Conservation (phyloP, 2,797 vertebrate genomes). For the Iguana delicatissima region DNA sequence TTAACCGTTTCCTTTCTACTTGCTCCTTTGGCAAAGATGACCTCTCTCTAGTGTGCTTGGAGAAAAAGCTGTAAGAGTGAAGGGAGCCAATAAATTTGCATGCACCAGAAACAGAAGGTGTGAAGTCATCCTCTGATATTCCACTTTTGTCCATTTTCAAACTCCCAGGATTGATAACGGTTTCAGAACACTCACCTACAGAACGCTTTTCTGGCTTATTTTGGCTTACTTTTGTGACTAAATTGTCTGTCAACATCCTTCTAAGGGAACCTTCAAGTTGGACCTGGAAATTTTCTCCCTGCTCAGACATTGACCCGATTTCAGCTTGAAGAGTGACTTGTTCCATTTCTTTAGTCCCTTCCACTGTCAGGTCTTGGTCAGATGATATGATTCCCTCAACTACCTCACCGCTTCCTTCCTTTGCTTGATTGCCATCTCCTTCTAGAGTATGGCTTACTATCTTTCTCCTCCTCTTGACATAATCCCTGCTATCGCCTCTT, state of each 20-base stretch:
- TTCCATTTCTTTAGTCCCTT: conserved; percentile 58
- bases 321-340: conserved; percentile 55
- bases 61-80: conserved; percentile 85
- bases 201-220: conserved; percentile 34
- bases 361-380: conserved; percentile 50
- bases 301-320: not conserved
- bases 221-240: conserved; percentile 45
- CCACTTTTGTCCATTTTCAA: conserved; percentile 74
- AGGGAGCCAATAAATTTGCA: conserved; percentile 85
- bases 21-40: conserved; percentile 78
- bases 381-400: conserved; percentile 42
- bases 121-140: conserved; percentile 78
- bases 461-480: conserved; percentile 74
- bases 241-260: conserved; percentile 63
- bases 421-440: conserved; percentile 61
- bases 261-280: conserved; percentile 58
- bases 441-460: conserved; percentile 55
- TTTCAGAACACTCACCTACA: conserved; percentile 40
- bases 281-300: conserved; percentile 36
- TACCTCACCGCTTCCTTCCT: conserved; percentile 69
- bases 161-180: not conserved
- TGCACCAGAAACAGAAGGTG: conserved; percentile 78
- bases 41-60: conserved; percentile 79
- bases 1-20: conserved; percentile 80
- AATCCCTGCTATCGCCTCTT: conserved; percentile 68